These are phyloP conservation scores for human (Homo sapiens) DNA, from an alignment of 2,113 vertebrate genomes.

Conservation along the genomic window GRCh38 chr1:244800501-244801000, in stretches of 20 bases:
- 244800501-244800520: not conserved
- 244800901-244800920: not conserved
- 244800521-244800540: not conserved
- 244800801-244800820: not conserved
- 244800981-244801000: not conserved
- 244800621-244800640: not conserved
- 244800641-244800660: not conserved
- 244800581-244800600: not conserved
- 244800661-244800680: not conserved
- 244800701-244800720: not conserved
- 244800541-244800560: not conserved
- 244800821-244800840: not conserved
- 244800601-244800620: not conserved
- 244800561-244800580: not conserved
- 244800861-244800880: not conserved
- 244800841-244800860: not conserved
- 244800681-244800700: not conserved
- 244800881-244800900: not conserved
- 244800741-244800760: not conserved
- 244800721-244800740: not conserved
- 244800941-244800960: not conserved
- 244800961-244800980: not conserved
- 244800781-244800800: not conserved
- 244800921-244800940: not conserved
- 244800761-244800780: not conserved